These are phyloP conservation scores for Hanleya hanleyi DNA, from an alignment of 2,888 invertebrate genomes.

Conservation along the genomic window DNA sequence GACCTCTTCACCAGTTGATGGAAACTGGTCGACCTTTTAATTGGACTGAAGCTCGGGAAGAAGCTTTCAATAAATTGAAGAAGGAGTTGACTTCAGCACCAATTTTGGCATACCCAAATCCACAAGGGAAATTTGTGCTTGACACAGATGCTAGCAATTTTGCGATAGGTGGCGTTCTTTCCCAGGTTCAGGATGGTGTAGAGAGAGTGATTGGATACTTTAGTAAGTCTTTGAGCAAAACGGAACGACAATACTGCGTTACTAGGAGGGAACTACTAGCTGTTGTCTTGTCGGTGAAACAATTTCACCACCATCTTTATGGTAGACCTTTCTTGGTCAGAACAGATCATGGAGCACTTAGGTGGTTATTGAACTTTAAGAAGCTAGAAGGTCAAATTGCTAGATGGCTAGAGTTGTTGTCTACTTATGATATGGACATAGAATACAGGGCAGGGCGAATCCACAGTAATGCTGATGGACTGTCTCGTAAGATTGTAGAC, in stretches of 20 bases:
- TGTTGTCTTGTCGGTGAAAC: slow-evolving; percentile 21
- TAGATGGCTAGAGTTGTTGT: slow-evolving; percentile 31
- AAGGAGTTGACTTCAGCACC: background rate
- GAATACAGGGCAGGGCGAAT: slow-evolving; percentile 20
- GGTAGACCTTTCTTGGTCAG: slow-evolving; percentile 22
- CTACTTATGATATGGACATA: slow-evolving; percentile 24
- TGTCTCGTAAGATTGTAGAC: slow-evolving; percentile 12
- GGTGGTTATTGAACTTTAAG: slow-evolving; percentile 30
- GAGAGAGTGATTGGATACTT: slow-evolving; percentile 28
- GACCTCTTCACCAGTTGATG: slow-evolving; percentile 23
- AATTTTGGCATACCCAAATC: slow-evolving; percentile 21
- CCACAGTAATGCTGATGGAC: slow-evolving; percentile 32
- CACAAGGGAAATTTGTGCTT: slow-evolving; percentile 19
- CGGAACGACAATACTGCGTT: slow-evolving; percentile 30
- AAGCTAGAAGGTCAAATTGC: slow-evolving; percentile 34
- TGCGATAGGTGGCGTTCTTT: slow-evolving; percentile 28
- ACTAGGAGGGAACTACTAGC: slow-evolving; percentile 35
- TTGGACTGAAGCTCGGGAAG: slow-evolving; percentile 21
- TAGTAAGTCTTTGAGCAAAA: slow-evolving; percentile 25
- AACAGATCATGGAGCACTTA: slow-evolving; percentile 39
- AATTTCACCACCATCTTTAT: slow-evolving; percentile 36
- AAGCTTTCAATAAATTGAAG: slow-evolving; percentile 18
- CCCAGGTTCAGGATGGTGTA: slow-evolving; percentile 26
- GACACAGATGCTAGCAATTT: slow-evolving; percentile 32
- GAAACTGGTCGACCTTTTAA: slow-evolving; percentile 16